phyloP scores from a whole-genome alignment of 2,888 invertebrate species.

The Cyclophora albipunctata region DNA sequence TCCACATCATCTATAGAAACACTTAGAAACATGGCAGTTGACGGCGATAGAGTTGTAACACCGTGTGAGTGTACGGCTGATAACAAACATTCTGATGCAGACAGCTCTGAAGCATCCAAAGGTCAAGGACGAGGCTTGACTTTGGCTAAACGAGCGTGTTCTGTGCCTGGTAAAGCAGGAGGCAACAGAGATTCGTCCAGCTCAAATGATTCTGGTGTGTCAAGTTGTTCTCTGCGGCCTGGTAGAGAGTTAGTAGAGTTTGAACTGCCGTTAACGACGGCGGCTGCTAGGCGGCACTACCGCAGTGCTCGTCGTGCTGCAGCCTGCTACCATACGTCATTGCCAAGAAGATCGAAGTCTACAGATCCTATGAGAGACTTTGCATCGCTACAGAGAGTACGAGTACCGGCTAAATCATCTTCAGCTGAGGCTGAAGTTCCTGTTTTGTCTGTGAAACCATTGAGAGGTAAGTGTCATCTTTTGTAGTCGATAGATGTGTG shows the following conservation, averaged over 20 bases:
- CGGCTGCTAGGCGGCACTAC: conserved; percentile 66
- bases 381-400: conserved; percentile 75
- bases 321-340: conserved; percentile 72
- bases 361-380: conserved; percentile 77
- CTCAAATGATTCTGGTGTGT: conserved; percentile 88
- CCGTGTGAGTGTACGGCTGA: conserved; percentile 48
- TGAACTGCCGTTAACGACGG: conserved; percentile 76
- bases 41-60: conserved; percentile 40
- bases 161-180: conserved; percentile 80
- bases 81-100: conserved; percentile 55
- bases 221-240: conserved; percentile 78
- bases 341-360: conserved; percentile 81
- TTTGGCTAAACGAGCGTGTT: conserved; percentile 29
- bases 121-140: conserved; percentile 24
- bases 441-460: conserved; percentile 75
- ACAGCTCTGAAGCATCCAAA: conserved; percentile 54
- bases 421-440: conserved; percentile 87
- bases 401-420: conserved; percentile 79
- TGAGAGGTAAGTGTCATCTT: conserved; percentile 50
- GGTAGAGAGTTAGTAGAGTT: conserved; percentile 69
- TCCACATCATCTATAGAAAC: conserved; percentile 70
- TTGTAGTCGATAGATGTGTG: background rate
- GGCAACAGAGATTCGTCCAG: conserved; percentile 86
- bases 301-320: conserved; percentile 76
- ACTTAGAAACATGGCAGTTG: conserved; percentile 49